These are phyloP conservation scores for Odocoileus virginianus DNA, from an alignment of 2,113 vertebrate species.

Conservation along the genomic window DNA sequence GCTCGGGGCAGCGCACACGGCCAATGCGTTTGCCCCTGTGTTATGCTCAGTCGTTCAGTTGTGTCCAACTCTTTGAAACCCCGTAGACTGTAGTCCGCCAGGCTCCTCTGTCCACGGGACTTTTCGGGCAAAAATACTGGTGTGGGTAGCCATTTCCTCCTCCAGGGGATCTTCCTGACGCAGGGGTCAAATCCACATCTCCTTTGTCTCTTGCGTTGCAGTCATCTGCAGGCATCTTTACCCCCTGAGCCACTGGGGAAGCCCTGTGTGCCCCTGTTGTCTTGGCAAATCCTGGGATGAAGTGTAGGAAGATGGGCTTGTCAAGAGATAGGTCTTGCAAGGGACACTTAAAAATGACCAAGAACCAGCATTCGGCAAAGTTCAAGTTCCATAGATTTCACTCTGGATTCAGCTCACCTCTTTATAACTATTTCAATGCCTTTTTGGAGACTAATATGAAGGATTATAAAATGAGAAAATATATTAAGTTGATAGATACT, in stretches of 20 bases:
- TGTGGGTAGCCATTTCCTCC: not conserved
- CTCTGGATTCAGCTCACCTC: not conserved
- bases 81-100: not conserved
- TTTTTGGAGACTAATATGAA: not conserved
- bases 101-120: not conserved
- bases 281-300: not conserved
- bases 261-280: not conserved
- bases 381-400: rapidly evolving
- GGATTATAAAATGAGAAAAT: not conserved
- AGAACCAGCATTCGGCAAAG: no score
- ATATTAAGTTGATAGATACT: not conserved
- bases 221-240: not conserved
- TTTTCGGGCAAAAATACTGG: not conserved
- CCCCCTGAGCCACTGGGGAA: not conserved
- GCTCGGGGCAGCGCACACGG: rapidly evolving
- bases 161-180: not conserved
- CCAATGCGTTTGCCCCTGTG: not conserved
- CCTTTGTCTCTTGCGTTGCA: not conserved
- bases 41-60: not conserved
- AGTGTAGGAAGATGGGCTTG: not conserved
- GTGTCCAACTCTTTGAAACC: not conserved
- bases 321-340: not conserved
- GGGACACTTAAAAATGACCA: not conserved
- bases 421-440: rapidly evolving
- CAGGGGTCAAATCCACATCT: not conserved